Evolutionary conservation across 1,140 invertebrate genomes (phyloP).

Genomic region (Sycophila sp.): DNA sequence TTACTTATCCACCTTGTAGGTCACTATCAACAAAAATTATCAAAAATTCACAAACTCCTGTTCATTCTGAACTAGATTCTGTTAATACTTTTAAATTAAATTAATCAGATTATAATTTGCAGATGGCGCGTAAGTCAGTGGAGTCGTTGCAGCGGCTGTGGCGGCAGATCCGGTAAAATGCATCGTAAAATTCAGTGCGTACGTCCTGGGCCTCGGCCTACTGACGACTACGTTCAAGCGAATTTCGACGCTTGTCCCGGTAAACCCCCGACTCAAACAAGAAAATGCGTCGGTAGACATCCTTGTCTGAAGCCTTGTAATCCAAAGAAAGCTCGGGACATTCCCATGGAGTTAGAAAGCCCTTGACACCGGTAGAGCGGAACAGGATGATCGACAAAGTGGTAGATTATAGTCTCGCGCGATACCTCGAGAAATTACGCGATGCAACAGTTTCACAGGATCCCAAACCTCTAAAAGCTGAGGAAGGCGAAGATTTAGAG

Average conservation of each 20-base stretch:
- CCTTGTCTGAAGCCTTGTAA: conserved; percentile 57
- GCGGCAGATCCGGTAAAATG: conserved; percentile 58
- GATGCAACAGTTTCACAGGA: neutral
- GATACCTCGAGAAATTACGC: conserved; percentile 41
- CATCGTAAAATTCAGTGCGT: conserved; percentile 65
- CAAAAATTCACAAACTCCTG: too few species aligned
- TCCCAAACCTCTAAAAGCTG: neutral
- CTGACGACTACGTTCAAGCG: conserved; percentile 61
- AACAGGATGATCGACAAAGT: conserved; percentile 40
- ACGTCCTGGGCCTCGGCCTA: conserved; percentile 54
- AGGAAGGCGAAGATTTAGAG: conserved; percentile 35
- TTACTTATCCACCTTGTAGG: neutral
- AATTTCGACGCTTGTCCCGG: conserved; percentile 60
- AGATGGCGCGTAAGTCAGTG: conserved; percentile 68
- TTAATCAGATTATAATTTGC: neutral
- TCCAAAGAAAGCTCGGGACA: conserved; percentile 40
- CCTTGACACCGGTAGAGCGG: neutral
- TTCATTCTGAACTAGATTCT: too few species aligned
- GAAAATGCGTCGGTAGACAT: conserved; percentile 56
- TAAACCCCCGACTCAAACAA: conserved; percentile 49
- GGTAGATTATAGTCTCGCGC: conserved; percentile 42
- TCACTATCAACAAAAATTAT: neutral
- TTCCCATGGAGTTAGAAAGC: neutral
- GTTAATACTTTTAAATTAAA: too few species aligned
- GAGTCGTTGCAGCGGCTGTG: conserved; percentile 65